A percentile compares a stretch with the other conserved stretches of the same genome.
Conservation (phyloP, 2,797 vertebrate genomes). For the Sylvilagus floridanus region DNA sequence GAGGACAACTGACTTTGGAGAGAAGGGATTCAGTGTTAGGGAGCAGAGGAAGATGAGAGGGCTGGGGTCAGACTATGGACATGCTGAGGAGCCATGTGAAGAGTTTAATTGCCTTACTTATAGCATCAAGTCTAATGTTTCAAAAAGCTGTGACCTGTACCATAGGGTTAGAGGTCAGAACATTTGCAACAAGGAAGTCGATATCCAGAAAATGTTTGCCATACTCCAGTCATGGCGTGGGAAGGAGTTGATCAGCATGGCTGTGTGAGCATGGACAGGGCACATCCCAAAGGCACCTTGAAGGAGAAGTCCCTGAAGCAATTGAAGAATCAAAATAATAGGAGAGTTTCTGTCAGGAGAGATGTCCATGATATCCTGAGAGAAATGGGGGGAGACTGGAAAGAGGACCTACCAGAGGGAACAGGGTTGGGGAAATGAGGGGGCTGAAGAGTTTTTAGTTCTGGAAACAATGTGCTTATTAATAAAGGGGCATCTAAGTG, state of each 20-base stretch:
- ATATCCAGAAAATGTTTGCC: background rate
- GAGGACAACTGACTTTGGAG: background rate
- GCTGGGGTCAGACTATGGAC: background rate
- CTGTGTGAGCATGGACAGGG: background rate
- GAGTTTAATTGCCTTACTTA: background rate
- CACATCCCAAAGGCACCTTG: background rate
- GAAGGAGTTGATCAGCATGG: background rate
- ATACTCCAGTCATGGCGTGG: background rate
- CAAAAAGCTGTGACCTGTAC: background rate
- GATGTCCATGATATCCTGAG: no score
- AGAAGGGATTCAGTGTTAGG: background rate
- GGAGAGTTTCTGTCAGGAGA: background rate
- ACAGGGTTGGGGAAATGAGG: background rate
- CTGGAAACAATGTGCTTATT: background rate
- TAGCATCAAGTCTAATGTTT: background rate
- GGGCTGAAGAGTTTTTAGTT: background rate
- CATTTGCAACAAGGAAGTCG: background rate
- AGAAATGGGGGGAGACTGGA: background rate
- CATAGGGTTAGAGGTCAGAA: background rate
- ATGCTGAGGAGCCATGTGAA: background rate
- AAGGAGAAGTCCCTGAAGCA: background rate
- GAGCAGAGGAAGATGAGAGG: background rate
- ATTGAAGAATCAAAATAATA: background rate
- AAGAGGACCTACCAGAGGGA: background rate
- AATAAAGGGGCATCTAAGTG: background rate